Conservation (phyloP, 2,797 vertebrate genomes). For the Loriculus beryllinus region DNA sequence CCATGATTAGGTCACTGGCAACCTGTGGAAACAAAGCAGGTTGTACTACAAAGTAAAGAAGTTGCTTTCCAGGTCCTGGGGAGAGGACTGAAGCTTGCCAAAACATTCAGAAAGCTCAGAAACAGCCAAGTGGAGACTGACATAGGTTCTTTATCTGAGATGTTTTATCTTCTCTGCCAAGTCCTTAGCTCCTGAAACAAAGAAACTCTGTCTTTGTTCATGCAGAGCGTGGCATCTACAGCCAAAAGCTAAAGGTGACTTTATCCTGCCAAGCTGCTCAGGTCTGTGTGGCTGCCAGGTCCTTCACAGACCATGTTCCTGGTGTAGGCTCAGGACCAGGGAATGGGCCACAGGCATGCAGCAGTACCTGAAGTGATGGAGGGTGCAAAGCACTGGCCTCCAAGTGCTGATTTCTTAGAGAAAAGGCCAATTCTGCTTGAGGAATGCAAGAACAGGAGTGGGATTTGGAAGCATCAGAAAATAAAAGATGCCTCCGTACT, state of each 20-base stretch:
- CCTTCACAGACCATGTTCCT: fast-evolving
- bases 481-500: background rate
- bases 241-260: background rate
- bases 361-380: background rate
- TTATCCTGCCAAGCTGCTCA: background rate
- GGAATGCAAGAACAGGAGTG: background rate
- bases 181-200: background rate
- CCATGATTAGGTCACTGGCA: slow-evolving; percentile 18
- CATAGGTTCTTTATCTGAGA: slow-evolving; percentile 24
- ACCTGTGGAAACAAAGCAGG: slow-evolving; percentile 44
- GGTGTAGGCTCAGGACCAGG: background rate
- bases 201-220: slow-evolving; percentile 26
- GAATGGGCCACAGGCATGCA: background rate
- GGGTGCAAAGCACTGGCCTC: fast-evolving
- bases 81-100: slow-evolving; percentile 6
- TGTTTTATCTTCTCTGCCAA: slow-evolving; percentile 3
- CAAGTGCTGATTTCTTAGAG: background rate
- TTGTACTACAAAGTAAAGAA: slow-evolving; percentile 28
- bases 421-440: background rate
- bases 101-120: slow-evolving; percentile 14
- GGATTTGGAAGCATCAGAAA: background rate
- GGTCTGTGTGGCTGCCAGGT: background rate
- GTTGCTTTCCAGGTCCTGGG: slow-evolving; percentile 24
- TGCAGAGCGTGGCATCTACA: background rate
- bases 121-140: slow-evolving; percentile 7